Percentiles rank a stretch among this genome's conserved stretches.
Conservation (phyloP, 2,113 vertebrate species). For the Centropus unirufus region DNA sequence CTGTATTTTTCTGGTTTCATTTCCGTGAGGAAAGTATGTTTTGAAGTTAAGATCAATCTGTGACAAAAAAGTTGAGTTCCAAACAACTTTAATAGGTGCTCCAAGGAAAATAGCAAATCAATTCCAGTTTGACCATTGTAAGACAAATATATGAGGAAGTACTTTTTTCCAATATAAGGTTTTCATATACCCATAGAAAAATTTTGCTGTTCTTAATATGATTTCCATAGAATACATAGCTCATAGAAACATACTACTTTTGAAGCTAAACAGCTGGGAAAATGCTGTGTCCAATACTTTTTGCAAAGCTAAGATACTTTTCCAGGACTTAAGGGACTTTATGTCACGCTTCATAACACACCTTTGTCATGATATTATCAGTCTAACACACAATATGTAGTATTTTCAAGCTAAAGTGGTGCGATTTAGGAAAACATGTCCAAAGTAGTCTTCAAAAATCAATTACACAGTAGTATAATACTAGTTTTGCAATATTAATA, state of each 20-base stretch:
- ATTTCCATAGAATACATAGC: not conserved
- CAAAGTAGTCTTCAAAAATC: constrained; percentile 72
- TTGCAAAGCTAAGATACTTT: not conserved
- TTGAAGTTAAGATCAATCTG: not conserved
- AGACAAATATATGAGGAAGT: not conserved
- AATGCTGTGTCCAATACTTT: not conserved
- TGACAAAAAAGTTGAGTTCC: not conserved
- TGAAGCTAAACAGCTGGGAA: not conserved
- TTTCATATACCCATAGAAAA: not conserved
- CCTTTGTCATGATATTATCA: not conserved
- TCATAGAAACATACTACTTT: not conserved
- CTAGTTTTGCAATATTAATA: constrained; percentile 77
- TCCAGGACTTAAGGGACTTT: not conserved
- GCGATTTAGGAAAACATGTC: constrained; percentile 63
- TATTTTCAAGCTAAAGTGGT: constrained; percentile 44
- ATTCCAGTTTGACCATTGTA: not conserved
- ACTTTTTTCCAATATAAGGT: not conserved
- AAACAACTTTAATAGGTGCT: not conserved
- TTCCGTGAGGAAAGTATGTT: not conserved
- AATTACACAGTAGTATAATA: constrained; percentile 76
- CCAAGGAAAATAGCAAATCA: not conserved
- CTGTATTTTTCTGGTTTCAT: no score
- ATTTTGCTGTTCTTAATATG: not conserved
- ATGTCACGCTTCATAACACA: not conserved
- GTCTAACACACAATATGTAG: not conserved